A percentile compares a stretch with the other conserved stretches of the same genome.
Conservation (phyloP, 2,113 vertebrate genomes). For the Piaya cayana region DNA sequence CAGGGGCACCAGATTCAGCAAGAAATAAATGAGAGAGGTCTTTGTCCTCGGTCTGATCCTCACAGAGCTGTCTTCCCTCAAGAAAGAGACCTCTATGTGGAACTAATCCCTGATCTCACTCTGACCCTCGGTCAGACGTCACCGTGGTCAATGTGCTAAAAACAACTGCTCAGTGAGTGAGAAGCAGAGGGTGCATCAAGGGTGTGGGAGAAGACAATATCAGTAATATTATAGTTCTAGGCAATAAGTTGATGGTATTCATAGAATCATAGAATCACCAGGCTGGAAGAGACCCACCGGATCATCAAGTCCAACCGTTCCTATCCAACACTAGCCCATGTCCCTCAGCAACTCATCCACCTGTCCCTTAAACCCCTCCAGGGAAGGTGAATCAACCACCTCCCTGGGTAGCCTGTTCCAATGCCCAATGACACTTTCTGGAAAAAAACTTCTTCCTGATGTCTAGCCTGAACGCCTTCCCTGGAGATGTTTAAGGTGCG, state of each 20-base stretch:
- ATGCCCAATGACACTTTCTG: too few relatives aligned
- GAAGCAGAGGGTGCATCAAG: background rate
- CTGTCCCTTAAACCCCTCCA: too few relatives aligned
- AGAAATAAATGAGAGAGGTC: background rate
- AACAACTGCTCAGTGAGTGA: background rate
- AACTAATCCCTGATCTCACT: background rate
- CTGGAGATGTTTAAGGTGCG: too few relatives aligned
- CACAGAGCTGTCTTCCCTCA: background rate
- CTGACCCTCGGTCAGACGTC: background rate
- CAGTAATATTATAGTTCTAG: background rate
- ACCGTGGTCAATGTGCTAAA: background rate
- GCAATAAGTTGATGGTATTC: background rate
- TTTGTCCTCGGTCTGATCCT: background rate
- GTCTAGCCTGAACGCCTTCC: too few relatives aligned
- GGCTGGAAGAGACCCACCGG: too few relatives aligned
- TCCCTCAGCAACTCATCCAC: too few relatives aligned
- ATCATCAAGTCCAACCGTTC: too few relatives aligned
- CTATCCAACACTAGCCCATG: too few relatives aligned
- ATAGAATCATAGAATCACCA: too few relatives aligned
- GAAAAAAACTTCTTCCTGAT: too few relatives aligned
- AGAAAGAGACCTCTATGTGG: background rate
- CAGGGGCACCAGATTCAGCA: background rate
- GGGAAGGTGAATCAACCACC: too few relatives aligned
- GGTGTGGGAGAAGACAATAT: background rate
- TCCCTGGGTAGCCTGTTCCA: too few relatives aligned